phyloP scores from a whole-genome alignment of 2,113 vertebrate genomes.

The Xenopus laevis region DNA sequence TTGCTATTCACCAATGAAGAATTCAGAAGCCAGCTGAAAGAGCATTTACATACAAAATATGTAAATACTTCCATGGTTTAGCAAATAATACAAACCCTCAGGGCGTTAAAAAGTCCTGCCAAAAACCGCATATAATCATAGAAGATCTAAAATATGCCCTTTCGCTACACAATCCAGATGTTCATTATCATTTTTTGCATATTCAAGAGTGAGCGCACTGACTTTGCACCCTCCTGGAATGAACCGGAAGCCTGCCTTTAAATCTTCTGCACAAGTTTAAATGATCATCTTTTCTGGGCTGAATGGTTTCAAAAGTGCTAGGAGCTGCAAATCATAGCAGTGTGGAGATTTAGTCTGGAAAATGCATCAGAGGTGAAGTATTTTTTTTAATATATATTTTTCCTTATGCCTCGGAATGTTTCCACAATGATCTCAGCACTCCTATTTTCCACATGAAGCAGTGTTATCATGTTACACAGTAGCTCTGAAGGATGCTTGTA shows the following conservation, averaged over 20 bases:
- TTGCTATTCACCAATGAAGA: too few relatives aligned
- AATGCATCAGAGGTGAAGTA: conserved; percentile 40
- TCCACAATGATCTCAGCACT: conserved; percentile 42
- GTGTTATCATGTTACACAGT: conserved; percentile 42
- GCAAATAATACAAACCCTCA: neutral
- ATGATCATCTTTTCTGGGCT: neutral
- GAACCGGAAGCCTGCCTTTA: neutral
- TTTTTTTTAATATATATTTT: conserved; percentile 37
- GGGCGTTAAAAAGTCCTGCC: neutral
- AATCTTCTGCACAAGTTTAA: too few relatives aligned
- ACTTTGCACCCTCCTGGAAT: neutral
- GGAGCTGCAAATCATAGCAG: conserved; percentile 28
- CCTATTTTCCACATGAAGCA: conserved; percentile 33
- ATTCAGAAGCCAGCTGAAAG: neutral
- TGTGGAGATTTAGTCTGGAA: conserved; percentile 39
- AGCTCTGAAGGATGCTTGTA: conserved; percentile 39
- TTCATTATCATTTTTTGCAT: neutral
- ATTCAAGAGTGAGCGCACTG: neutral
- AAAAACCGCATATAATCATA: neutral
- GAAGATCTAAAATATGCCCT: neutral
- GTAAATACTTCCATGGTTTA: neutral
- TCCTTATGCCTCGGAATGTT: conserved; percentile 38
- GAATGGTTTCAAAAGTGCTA: conserved; percentile 11
- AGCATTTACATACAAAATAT: neutral
- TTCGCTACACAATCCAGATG: neutral